Base-by-base conservation (phyloP, 2,113 vertebrate species). In the Nibea albiflora region DNA sequence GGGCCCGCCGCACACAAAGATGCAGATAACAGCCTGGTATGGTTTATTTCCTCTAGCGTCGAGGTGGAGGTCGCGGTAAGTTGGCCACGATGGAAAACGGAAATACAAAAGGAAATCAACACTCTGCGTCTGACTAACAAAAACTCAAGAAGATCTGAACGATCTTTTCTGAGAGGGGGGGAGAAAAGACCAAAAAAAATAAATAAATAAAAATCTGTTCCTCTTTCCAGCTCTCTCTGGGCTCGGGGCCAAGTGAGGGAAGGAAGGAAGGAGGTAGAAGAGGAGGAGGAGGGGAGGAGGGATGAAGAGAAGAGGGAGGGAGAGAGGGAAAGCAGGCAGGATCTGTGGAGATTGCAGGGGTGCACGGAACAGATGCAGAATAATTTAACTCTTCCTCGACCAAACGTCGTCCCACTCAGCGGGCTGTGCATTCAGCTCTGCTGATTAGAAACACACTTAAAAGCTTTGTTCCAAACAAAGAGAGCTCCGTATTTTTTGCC, bases 331-430 rank as follows among this genome's bases (percentile, higher is more conserved):
- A 20, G 76, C 52, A 72, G 73, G 62, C 56, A 70, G 84, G 85
- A 84, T 92, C 85, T 83, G 80, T 58, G 67, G 82, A 84, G 88
- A 83, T 80, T 90, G 85, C 85, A 89, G 82, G 74, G 87, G 69
- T 71, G 42, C 77, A 47, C 69, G 85, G 87, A 92, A 86, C 88
- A 92, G 87, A 93, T 91, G 92, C 85, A 63, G 74, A 77, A 86
- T 85, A 70, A 73, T 84, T 92, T 88, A 89, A 89, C 85, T 81
- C 80, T 83, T 86, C 66, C 70, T 16, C 16, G 11, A 54, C 87
- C 70, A 64, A 68, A 77, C 69, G 22, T 17, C 20, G 19, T 76
- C 61, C 5, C 11, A 49, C 56, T 78, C 60, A 28, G 22, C 4
- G 10, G 9, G 39, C 68, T 77, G 72, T 50, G 66, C 65, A 2